phyloP scores from a whole-genome alignment of 1,140 invertebrate genomes.

The Charaxes varanes region DNA sequence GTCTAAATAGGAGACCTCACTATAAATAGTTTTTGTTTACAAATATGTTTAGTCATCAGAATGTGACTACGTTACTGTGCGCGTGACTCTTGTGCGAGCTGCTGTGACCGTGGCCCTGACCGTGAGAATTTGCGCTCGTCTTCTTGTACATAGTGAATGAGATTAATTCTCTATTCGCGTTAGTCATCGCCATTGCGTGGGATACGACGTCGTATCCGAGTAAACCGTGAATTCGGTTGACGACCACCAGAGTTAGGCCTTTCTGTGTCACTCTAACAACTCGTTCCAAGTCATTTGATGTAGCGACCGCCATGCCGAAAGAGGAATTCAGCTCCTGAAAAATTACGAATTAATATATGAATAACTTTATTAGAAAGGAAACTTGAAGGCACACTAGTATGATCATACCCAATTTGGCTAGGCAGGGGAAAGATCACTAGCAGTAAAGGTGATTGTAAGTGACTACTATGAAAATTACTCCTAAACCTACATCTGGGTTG shows the following conservation, averaged over 20 bases:
- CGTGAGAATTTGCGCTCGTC: constrained; percentile 30
- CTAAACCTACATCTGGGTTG: too few relatives aligned
- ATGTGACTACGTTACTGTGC: constrained; percentile 45
- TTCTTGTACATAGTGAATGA: constrained; percentile 69
- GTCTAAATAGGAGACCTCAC: too few relatives aligned
- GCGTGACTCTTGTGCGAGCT: constrained; percentile 32
- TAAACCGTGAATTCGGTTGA: constrained; percentile 57
- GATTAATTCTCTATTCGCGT: constrained; percentile 59
- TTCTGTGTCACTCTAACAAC: constrained; percentile 57
- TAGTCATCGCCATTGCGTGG: constrained; percentile 67
- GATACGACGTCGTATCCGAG: constrained; percentile 64
- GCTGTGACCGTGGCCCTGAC: constrained; percentile 25
- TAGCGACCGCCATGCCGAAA: constrained; percentile 44
- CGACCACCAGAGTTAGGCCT: constrained; percentile 51
- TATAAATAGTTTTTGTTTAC: too few relatives aligned
- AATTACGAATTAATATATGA: too few relatives aligned
- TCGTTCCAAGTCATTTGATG: constrained; percentile 41
- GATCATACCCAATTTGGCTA: too few relatives aligned
- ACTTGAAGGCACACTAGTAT: too few relatives aligned
- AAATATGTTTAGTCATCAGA: constrained; percentile 38
- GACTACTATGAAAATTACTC: too few relatives aligned
- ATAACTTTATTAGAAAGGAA: too few relatives aligned
- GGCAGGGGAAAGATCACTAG: too few relatives aligned
- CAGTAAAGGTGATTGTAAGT: too few relatives aligned
- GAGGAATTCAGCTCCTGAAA: constrained; percentile 60